phyloP scores from a whole-genome alignment of 2,113 vertebrate species.

The Puffinus mauretanicus region DNA sequence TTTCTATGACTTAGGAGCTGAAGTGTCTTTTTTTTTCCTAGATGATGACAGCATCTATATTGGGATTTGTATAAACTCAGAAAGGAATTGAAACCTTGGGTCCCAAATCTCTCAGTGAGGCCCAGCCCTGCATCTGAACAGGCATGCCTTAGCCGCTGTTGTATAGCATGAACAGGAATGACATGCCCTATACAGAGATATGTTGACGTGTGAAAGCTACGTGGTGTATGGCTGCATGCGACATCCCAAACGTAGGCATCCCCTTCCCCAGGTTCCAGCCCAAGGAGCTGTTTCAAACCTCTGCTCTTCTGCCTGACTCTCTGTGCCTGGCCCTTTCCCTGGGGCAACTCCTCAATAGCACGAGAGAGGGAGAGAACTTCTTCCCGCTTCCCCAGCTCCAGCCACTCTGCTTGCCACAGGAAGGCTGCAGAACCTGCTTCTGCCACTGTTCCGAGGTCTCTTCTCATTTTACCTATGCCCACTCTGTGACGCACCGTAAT shows the following conservation, averaged over 20 bases:
- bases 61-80: not conserved
- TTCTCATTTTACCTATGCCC: not conserved
- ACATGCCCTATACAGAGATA: not conserved
- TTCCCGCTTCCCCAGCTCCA: not conserved
- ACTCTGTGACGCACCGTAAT: not conserved
- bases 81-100: not conserved
- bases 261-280: not conserved
- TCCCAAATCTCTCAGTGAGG: not conserved
- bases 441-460: not conserved
- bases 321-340: not conserved
- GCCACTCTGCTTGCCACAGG: not conserved
- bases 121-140: not conserved
- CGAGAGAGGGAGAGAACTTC: not conserved
- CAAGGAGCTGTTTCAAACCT: not conserved
- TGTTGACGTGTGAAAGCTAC: accelerated
- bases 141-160: not conserved
- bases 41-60: not conserved
- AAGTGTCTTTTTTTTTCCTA: not conserved
- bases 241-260: not conserved
- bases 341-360: not conserved
- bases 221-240: not conserved
- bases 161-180: not conserved
- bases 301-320: not conserved
- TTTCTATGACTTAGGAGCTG: not conserved
- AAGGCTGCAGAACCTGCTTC: not conserved